Percentiles rank a stretch among this genome's conserved stretches.
Evolutionary conservation across 2,888 invertebrate species (phyloP).

Genomic region (Ceraclea dissimilis): DNA sequence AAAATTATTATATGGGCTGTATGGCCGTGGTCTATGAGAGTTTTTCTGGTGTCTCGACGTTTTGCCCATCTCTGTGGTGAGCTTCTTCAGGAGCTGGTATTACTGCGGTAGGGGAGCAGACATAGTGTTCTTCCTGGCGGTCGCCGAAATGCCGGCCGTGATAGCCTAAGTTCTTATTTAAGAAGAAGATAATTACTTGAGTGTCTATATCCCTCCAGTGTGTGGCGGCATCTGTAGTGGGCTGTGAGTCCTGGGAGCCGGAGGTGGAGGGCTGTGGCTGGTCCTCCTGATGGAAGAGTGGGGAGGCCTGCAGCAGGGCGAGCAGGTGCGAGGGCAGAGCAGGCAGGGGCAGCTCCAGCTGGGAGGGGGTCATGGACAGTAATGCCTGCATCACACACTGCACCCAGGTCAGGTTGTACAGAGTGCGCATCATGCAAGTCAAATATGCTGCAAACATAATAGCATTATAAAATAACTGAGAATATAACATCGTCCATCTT

Average conservation of each 20-base stretch:
- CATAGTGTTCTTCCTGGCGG: too few relatives aligned
- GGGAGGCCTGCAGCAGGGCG: conserved; percentile 27
- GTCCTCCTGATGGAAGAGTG: conserved; percentile 30
- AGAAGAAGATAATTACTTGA: too few relatives aligned
- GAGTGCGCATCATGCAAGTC: conserved; percentile 76
- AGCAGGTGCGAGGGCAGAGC: conserved; percentile 33
- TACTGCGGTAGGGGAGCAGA: too few relatives aligned
- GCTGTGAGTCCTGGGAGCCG: conserved; percentile 39
- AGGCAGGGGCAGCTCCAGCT: conserved; percentile 31
- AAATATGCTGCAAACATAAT: conserved; percentile 83
- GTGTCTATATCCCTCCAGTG: conserved; percentile 12
- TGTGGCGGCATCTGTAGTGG: not conserved
- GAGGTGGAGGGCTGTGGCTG: conserved; percentile 30
- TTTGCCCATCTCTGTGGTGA: too few relatives aligned
- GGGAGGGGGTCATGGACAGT: conserved; percentile 52
- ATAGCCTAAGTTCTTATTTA: too few relatives aligned
- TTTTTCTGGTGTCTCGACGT: too few relatives aligned
- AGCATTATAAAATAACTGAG: too few relatives aligned
- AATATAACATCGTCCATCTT: too few relatives aligned
- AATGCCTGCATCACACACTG: conserved; percentile 79
- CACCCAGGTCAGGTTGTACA: conserved; percentile 84
- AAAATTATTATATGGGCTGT: too few relatives aligned
- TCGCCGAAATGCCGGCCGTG: too few relatives aligned
- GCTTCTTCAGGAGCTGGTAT: too few relatives aligned
- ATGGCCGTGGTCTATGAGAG: too few relatives aligned